Base-by-base conservation (phyloP, 2,888 invertebrate species). In the Drosophila mayaguana region DNA sequence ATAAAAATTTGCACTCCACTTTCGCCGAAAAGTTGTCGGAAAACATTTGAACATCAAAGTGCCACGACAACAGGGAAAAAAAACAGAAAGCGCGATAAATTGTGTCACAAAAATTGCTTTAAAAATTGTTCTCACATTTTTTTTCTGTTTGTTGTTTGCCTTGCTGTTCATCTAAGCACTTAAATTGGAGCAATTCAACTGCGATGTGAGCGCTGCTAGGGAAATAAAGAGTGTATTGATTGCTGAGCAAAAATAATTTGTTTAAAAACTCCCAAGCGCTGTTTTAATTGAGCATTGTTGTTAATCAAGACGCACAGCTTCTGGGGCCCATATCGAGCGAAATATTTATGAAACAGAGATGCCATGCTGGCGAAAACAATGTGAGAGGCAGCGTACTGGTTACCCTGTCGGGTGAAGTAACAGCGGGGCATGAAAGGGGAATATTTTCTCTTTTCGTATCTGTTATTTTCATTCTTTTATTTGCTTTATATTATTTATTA, bases 31-130 rank as follows among this genome's bases (percentile, higher is more conserved):
- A 42, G 57, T 51, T 65, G 60, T 34, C 25, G 51, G 72, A 75
- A 84, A 83, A 75, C 65, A 75, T 79, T 88, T 79, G 62, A 59
- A 69, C 82, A 74, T 87, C 74, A 83, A 88, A 88, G 88, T 69
- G 83, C 59, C 34, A 22, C 7, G 22, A 50, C 36, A 32, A 45
- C 43, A 36, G 56, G 40, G 50, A 40, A 53, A 25, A 18, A 63
- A 55, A 51, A 18, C 16, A 16, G 16, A 8, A 38, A 40, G n/a
- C n/a, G 14, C 9, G 63, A 43, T 36, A 48, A 42, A 14, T n/a
- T 16, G 28, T 11, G 9, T 3, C 8, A 57, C 9, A 61, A 55
- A 22, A 25, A 42, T 42, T 14, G 53, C 53, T 68, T 68, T 65
- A 12, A 62, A 76, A 78, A 71, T 65, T 81, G 63, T 64, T 51